Percentiles rank a stretch among this genome's conserved stretches.
Conservation (phyloP, 2,888 invertebrate species). For the Tortricodes alternella region DNA sequence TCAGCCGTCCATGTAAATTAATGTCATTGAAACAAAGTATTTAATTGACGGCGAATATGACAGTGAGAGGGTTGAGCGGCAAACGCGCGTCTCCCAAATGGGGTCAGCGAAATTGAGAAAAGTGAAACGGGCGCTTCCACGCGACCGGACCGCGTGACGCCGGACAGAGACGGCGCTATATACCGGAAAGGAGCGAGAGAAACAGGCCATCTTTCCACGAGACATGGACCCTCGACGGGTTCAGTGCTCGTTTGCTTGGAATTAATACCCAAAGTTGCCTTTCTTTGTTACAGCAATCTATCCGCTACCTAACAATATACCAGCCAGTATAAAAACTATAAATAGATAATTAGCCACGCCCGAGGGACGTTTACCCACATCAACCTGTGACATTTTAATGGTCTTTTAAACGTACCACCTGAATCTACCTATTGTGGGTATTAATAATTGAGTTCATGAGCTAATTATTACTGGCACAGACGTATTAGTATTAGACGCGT, state of each 20-base stretch:
- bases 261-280: constrained; percentile 62
- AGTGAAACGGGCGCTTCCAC: constrained; percentile 56
- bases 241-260: constrained; percentile 45
- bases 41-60: constrained; percentile 71
- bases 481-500: no score
- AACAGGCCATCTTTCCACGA: constrained; percentile 39
- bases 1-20: constrained; percentile 49
- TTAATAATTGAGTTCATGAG: constrained; percentile 55
- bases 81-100: constrained; percentile 67
- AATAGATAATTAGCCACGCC: constrained; percentile 66
- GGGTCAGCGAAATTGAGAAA: constrained; percentile 77
- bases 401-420: constrained; percentile 67
- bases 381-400: constrained; percentile 76
- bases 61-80: constrained; percentile 62
- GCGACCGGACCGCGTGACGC: constrained; percentile 49
- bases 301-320: constrained; percentile 37
- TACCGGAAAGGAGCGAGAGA: constrained; percentile 43
- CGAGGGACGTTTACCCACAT: constrained; percentile 61
- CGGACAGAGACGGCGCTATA: constrained; percentile 47
- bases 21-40: constrained; percentile 52
- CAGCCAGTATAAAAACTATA: constrained; percentile 61
- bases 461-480: constrained; percentile 62
- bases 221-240: constrained; percentile 37
- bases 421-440: constrained; percentile 47
- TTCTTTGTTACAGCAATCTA: constrained; percentile 50